Conservation (phyloP, 2,113 vertebrate genomes). For the Anolis carolinensis region DNA sequence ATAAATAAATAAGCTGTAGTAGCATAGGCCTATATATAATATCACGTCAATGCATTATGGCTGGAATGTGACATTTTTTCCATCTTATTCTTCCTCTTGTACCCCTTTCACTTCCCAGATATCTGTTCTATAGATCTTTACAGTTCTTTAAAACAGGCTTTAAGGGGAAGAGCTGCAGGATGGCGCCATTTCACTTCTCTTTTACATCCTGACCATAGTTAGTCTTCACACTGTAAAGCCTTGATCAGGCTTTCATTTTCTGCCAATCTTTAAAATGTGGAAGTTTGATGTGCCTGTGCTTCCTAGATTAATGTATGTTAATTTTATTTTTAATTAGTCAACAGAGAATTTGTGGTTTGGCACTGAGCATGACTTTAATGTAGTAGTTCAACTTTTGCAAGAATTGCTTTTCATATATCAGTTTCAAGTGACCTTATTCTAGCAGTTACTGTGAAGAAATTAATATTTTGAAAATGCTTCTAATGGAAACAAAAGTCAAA, state of each 20-base stretch:
- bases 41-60: too few relatives aligned
- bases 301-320: neutral
- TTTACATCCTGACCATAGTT: neutral
- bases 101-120: too few relatives aligned
- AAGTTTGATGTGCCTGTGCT: neutral
- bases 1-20: too few relatives aligned
- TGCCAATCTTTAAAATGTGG: neutral
- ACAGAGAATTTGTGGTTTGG: neutral
- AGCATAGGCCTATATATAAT: too few relatives aligned
- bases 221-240: neutral
- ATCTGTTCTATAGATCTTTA: too few relatives aligned
- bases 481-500: neutral
- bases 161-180: neutral
- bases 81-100: too few relatives aligned
- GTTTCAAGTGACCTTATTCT: neutral
- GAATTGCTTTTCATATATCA: neutral
- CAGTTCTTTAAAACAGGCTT: too few relatives aligned
- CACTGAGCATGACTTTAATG: neutral
- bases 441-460: neutral
- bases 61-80: too few relatives aligned
- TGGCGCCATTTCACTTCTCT: neutral
- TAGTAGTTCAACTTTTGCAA: neutral
- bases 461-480: neutral
- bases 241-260: neutral
- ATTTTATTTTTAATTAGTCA: conserved; percentile 4